Evolutionary conservation across 2,888 invertebrate genomes (phyloP), one percentile per base, ranked within the genome.

Genomic region (Choristoneura rosaceana): DNA sequence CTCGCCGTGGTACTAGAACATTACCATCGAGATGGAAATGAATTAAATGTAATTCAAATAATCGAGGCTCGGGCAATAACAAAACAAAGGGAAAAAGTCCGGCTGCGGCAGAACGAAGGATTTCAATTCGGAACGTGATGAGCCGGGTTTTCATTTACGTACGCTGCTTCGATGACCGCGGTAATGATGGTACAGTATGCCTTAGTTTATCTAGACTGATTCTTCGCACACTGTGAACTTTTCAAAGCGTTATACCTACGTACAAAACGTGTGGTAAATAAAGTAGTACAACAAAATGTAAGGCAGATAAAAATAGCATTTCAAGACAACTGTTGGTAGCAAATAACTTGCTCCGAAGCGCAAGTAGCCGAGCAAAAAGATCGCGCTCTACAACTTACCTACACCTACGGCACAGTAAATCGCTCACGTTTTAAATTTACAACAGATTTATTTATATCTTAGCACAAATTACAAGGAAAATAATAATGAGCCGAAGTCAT

Each of bases 121-220:
- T 94, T 94, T 92, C 94, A 94, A 94, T 94, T 93, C 92, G 90
- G 92, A 92, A 94, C 94, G 94, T 94, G 94, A 94, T 93, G 92
- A 90, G 90, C 87, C 89, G 88, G 89, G 90, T 89, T 91, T 92
- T 92, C 91, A 92, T 92, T 91, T 92, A 89, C 84, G 87, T 87
- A 83, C 79, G 79, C 82, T 80, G 73, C 66, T 84, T 83, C 84
- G 86, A 85, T 84, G 85, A 84, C 81, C 80, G 78, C 82, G 75
- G 86, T 86, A 85, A 86, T 87, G 84, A 86, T 80, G 79, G 79
- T 76, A 78, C 68, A 64, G 68, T 43, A 64, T 62, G 25, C 38
- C 63, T 70, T 74, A 74, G 66, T 62, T 74, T 61, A 63, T 74
- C 70, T 70, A 38, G 38, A 70, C 63, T 59, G 62, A 70, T 70